These are phyloP conservation scores for Drosophila arawakana DNA, from an alignment of 1,140 invertebrate species.

Conservation along the genomic window DNA sequence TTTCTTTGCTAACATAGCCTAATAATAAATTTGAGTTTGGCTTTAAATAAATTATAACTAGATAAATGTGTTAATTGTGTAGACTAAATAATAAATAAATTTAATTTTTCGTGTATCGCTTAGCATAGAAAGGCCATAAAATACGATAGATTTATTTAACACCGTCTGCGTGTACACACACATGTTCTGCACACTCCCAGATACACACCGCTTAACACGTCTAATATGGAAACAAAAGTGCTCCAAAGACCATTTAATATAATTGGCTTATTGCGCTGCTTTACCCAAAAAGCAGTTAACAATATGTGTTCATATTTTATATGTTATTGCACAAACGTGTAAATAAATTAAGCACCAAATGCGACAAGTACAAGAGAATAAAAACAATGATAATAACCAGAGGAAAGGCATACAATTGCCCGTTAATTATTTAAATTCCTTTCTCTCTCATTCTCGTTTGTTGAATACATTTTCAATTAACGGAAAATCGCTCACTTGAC, in stretches of 20 bases:
- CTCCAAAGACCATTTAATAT: slow-evolving; percentile 31
- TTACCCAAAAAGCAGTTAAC: slow-evolving; percentile 19
- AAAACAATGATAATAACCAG: slow-evolving; percentile 24
- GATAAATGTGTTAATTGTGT: slow-evolving; percentile 34
- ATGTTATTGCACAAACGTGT: slow-evolving; percentile 10
- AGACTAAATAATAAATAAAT: slow-evolving; percentile 34
- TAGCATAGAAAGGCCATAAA: slow-evolving; percentile 38
- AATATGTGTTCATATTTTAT: slow-evolving; percentile 41
- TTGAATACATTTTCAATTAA: slow-evolving; percentile 79
- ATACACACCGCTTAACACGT: slow-evolving; percentile 8
- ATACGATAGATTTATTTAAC: slow-evolving; percentile 45
- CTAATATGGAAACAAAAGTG: background rate
- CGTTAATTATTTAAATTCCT: slow-evolving; percentile 70
- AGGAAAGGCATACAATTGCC: slow-evolving; percentile 32
- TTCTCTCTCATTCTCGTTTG: slow-evolving; percentile 51
- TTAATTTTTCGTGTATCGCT: slow-evolving; percentile 18
- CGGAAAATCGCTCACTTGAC: slow-evolving; percentile 55
- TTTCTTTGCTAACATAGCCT: slow-evolving; percentile 10
- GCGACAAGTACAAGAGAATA: slow-evolving; percentile 5
- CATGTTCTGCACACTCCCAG: background rate
- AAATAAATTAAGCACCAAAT: slow-evolving; percentile 42
- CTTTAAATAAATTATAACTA: slow-evolving; percentile 28
- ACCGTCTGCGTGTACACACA: slow-evolving; percentile 27
- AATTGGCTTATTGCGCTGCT: slow-evolving; percentile 42
- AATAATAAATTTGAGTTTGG: slow-evolving; percentile 24